Evolutionary conservation across 2,113 vertebrate species (phyloP).

Genomic region (Leptocoma aspasia): DNA sequence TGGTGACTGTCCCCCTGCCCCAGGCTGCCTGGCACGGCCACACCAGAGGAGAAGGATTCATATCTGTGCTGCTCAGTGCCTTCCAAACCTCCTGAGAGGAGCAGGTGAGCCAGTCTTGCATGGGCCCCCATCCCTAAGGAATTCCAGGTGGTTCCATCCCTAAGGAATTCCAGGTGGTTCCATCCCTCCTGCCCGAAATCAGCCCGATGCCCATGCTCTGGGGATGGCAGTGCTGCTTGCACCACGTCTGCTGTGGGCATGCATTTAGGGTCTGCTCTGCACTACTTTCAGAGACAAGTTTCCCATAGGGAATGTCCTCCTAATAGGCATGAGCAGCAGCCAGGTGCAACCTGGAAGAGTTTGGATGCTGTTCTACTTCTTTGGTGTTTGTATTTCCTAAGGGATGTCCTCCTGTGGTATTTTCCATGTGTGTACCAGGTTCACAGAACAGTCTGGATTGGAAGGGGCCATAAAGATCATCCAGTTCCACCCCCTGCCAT

Average conservation of each 20-base stretch:
- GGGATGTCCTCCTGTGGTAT: neutral
- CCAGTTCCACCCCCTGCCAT: rapidly evolving
- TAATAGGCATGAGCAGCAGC: neutral
- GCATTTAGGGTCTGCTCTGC: neutral
- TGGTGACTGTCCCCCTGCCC: neutral
- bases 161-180: neutral
- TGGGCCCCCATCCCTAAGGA: neutral
- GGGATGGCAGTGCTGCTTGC: rapidly evolving
- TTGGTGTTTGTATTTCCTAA: neutral
- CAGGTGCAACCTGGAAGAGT: neutral
- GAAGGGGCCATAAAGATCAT: neutral
- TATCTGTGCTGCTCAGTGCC: rapidly evolving
- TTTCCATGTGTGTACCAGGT: rapidly evolving
- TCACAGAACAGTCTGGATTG: neutral
- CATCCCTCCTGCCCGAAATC: neutral
- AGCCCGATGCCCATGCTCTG: rapidly evolving
- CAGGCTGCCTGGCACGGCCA: neutral
- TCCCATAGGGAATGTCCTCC: neutral
- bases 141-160: no score
- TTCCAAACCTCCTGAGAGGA: neutral
- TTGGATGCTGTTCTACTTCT: neutral
- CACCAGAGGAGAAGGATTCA: neutral
- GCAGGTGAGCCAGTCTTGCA: no score
- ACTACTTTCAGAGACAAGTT: neutral
- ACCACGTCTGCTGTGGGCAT: rapidly evolving